Evolutionary conservation across 1,140 invertebrate genomes (phyloP).

Genomic region (Brachionus asplanchnoidis): DNA sequence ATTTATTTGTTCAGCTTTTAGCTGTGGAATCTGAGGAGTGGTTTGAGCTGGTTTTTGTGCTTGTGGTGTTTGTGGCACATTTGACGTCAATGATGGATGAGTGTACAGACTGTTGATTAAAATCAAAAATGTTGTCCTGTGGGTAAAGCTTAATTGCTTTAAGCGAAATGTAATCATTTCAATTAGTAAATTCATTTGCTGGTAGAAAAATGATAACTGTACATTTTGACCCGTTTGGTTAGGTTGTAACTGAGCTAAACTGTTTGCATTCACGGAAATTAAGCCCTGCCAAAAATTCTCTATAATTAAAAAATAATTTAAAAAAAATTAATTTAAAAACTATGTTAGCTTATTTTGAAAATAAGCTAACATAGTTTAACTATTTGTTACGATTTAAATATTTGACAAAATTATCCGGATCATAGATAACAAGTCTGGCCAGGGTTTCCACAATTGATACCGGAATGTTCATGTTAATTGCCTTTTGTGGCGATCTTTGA

Average conservation of each 20-base stretch:
- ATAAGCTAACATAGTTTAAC: not conserved
- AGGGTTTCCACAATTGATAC: slow-evolving; percentile 12
- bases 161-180: slow-evolving; percentile 19
- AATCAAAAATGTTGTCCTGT: slow-evolving; percentile 9
- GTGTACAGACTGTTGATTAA: not conserved
- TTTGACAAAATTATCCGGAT: slow-evolving; percentile 39
- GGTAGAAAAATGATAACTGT: not conserved
- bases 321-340: too few species aligned
- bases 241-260: not conserved
- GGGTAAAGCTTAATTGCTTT: slow-evolving; percentile 33
- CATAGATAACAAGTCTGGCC: slow-evolving; percentile 17
- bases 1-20: not conserved
- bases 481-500: not conserved
- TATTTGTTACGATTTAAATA: slow-evolving; percentile 6
- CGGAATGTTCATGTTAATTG: slow-evolving; percentile 11
- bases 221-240: not conserved
- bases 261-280: not conserved
- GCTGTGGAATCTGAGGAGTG: not conserved
- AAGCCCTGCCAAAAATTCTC: not conserved
- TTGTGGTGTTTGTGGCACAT: not conserved
- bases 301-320: not conserved
- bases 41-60: not conserved
- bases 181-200: slow-evolving; percentile 38
- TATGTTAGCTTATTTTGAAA: too few species aligned
- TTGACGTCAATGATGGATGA: not conserved